phyloP scores from a whole-genome alignment of 2,888 invertebrate genomes.

The Coelinius sp. region DNA sequence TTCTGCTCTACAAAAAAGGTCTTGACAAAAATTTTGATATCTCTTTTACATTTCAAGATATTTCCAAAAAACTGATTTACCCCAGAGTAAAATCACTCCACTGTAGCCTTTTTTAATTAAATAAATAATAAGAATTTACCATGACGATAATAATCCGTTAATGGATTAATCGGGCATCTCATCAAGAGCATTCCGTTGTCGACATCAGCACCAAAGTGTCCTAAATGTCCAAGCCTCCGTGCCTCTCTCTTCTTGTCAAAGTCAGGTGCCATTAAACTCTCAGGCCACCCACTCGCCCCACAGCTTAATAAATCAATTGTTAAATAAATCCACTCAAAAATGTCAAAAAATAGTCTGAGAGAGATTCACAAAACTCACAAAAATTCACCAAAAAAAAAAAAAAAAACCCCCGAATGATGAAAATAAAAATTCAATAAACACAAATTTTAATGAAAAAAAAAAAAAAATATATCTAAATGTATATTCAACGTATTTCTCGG shows the following conservation, averaged over 20 bases:
- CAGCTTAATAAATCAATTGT: not conserved
- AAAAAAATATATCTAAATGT: conserved; percentile 8
- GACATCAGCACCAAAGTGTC: conserved; percentile 44
- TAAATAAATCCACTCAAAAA: not conserved
- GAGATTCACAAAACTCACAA: no score
- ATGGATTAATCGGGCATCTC: conserved; percentile 53
- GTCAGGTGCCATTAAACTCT: conserved; percentile 62
- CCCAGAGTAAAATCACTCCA: no score
- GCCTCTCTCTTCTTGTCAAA: conserved; percentile 63
- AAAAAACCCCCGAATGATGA: not conserved
- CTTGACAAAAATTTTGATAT: not conserved
- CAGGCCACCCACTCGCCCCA: not conserved
- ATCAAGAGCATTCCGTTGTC: conserved; percentile 60
- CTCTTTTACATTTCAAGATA: not conserved
- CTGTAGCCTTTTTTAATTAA: no score
- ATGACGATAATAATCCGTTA: conserved; percentile 60
- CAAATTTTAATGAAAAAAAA: not conserved
- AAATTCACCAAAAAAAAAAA: not conserved
- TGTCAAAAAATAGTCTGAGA: no score
- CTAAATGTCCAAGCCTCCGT: conserved; percentile 52
- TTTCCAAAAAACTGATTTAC: not conserved
- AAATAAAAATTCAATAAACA: not conserved
- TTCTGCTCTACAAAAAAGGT: not conserved
- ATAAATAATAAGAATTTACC: conserved; percentile 51
- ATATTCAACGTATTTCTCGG: conserved; percentile 30